These are phyloP conservation scores for Nephotettix cincticeps DNA, from an alignment of 1,140 invertebrate genomes.

Conservation along the genomic window DNA sequence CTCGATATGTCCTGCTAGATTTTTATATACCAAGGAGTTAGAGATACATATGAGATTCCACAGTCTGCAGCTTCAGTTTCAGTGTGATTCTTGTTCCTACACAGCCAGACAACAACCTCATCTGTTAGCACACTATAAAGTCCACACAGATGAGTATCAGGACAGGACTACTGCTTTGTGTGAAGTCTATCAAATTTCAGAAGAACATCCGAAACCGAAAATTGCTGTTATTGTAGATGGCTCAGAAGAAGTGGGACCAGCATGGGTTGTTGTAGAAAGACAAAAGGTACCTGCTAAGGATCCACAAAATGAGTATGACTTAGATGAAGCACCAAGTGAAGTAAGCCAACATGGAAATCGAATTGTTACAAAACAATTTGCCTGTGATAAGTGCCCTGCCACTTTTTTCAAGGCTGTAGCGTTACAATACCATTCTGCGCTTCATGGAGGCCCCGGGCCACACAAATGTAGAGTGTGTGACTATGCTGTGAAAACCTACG, in stretches of 20 bases:
- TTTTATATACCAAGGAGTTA: constrained; percentile 63
- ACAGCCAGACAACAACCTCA: constrained; percentile 67
- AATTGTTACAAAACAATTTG: constrained; percentile 45
- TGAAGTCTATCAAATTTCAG: constrained; percentile 61
- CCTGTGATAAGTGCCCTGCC: constrained; percentile 66
- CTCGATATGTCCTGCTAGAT: constrained; percentile 71
- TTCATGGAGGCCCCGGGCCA: constrained; percentile 66
- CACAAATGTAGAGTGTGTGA: constrained; percentile 81
- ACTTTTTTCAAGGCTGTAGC: constrained; percentile 67
- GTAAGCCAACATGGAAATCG: constrained; percentile 1
- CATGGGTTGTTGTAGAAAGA: constrained; percentile 48
- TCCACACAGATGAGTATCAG: constrained; percentile 81
- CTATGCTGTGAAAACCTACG: constrained; percentile 76
- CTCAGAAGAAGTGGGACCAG: constrained; percentile 41
- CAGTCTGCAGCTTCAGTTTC: constrained; percentile 57
- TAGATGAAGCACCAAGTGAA: not conserved
- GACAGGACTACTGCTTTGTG: constrained; percentile 70
- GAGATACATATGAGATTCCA: constrained; percentile 69
- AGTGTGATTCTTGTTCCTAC: constrained; percentile 78
- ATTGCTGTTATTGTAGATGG: constrained; percentile 51
- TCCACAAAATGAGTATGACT: not conserved
- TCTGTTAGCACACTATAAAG: constrained; percentile 69
- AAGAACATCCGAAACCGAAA: constrained; percentile 60
- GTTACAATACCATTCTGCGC: constrained; percentile 68
- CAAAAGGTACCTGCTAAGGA: constrained; percentile 11